Evolutionary conservation across 2,888 invertebrate genomes (phyloP).

Genomic region (Eupeodes latifasciatus): DNA sequence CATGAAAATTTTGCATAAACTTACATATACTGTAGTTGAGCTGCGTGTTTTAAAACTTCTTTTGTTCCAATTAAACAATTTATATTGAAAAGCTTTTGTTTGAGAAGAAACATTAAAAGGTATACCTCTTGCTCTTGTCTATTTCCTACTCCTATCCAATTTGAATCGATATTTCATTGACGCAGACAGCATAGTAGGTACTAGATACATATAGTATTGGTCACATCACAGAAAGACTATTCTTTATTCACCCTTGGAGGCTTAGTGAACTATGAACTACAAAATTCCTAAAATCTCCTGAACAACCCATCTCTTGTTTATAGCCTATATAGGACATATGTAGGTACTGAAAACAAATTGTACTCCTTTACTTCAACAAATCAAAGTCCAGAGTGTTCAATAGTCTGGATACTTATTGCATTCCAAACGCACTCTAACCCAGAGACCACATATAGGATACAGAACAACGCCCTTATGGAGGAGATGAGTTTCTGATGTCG

Average conservation of each 20-base stretch:
- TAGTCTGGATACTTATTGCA: neutral
- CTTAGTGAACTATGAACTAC: conserved; percentile 11
- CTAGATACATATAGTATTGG: no score
- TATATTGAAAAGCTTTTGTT: no score
- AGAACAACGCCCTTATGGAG: no score
- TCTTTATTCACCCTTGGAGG: neutral
- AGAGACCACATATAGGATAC: neutral
- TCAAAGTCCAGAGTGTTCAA: conserved; percentile 12
- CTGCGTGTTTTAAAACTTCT: no score
- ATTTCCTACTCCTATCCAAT: neutral
- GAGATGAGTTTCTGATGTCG: neutral
- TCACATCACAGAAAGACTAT: neutral
- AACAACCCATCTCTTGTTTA: neutral
- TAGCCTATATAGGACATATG: no score
- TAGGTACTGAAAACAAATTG: neutral
- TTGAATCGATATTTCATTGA: neutral
- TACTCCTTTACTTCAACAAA: neutral
- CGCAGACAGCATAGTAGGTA: neutral
- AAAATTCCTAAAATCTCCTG: neutral
- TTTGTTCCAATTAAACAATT: no score
- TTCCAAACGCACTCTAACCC: neutral
- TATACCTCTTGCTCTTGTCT: neutral
- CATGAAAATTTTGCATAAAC: no score
- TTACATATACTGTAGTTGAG: no score
- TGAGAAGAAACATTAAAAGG: neutral